Conservation (phyloP, 2,113 vertebrate genomes). For the Gambusia holbrooki region DNA sequence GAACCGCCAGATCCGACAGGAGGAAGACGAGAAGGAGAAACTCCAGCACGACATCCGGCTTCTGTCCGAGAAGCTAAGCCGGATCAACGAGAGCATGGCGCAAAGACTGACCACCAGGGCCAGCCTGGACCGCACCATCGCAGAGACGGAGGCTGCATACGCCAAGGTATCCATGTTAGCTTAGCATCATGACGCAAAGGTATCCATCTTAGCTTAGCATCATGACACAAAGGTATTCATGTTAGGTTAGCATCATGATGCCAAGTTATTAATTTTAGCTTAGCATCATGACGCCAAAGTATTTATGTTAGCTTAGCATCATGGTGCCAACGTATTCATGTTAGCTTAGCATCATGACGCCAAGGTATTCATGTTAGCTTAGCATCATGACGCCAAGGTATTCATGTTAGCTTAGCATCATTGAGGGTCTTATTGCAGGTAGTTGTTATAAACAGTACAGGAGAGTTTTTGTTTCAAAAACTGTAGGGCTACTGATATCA, state of each 20-base stretch:
- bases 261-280: slow-evolving; percentile 82
- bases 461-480: no score
- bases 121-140: slow-evolving; percentile 88
- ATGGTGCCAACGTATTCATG: slow-evolving; percentile 84
- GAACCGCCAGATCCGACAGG: slow-evolving; percentile 85
- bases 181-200: slow-evolving; percentile 75
- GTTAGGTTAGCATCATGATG: slow-evolving; percentile 39
- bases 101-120: slow-evolving; percentile 81
- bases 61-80: slow-evolving; percentile 86
- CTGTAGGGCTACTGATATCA: no score
- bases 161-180: slow-evolving; percentile 83
- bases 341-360: not conserved
- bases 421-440: no score
- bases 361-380: no score
- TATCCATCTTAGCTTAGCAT: slow-evolving; percentile 59
- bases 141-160: slow-evolving; percentile 88
- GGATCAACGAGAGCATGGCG: slow-evolving; percentile 87
- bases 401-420: no score
- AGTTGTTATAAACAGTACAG: no score
- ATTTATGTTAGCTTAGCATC: no score
- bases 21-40: slow-evolving; percentile 88
- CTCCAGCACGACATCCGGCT: slow-evolving; percentile 87
- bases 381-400: no score
- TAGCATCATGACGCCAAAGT: not conserved
- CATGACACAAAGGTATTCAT: slow-evolving; percentile 84